These are phyloP conservation scores for Atta colombica DNA, from an alignment of 1,140 invertebrate species.

Conservation along the genomic window DNA sequence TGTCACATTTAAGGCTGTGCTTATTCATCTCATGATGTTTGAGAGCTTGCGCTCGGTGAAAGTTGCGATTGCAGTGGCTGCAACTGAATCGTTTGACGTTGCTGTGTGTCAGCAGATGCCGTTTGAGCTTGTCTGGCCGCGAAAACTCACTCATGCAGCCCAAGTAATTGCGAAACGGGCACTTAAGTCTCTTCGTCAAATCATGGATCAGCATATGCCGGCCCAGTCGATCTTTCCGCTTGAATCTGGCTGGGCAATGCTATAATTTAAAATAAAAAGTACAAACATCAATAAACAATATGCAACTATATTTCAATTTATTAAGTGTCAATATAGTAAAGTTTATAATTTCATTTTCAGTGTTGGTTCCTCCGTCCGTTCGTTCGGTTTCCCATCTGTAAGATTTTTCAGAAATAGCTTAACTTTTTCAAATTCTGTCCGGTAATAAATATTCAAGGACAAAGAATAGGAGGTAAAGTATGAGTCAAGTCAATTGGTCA, in stretches of 20 bases:
- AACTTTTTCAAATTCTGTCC: no score
- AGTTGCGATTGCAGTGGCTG: constrained; percentile 87
- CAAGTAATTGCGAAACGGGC: constrained; percentile 89
- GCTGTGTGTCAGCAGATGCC: constrained; percentile 89
- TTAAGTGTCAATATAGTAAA: not conserved
- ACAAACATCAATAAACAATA: constrained; percentile 8
- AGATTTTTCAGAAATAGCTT: no score
- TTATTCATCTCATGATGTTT: constrained; percentile 85
- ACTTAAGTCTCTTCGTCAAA: constrained; percentile 89
- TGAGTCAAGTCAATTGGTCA: no score
- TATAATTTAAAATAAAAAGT: constrained; percentile 53
- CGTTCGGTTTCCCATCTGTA: no score
- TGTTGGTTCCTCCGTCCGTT: no score
- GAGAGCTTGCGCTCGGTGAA: constrained; percentile 86
- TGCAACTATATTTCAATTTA: not conserved
- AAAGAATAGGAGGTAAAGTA: no score
- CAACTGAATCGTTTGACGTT: constrained; percentile 88
- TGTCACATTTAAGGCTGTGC: constrained; percentile 83
- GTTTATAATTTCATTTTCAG: no score
- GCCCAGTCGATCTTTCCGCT: constrained; percentile 90
- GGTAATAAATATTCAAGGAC: no score
- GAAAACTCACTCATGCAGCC: constrained; percentile 91
- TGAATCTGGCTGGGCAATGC: constrained; percentile 88
- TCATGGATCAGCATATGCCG: constrained; percentile 91
- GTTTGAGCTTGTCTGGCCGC: constrained; percentile 87